Conservation (phyloP, 2,888 invertebrate species). For the Leucozona laternaria region DNA sequence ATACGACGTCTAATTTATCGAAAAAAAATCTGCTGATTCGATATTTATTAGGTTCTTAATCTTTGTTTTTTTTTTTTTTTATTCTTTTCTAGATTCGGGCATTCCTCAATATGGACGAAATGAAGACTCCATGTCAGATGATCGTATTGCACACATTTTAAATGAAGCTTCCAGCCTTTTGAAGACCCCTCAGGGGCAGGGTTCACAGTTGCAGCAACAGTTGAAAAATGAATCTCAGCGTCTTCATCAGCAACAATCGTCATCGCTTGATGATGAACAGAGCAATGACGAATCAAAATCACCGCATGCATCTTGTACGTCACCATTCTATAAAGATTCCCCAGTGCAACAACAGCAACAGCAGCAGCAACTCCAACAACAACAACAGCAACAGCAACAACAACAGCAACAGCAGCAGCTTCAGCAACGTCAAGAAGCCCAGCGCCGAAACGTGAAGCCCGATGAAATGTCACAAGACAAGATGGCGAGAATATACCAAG, state of each 20-base stretch:
- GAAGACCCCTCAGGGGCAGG: conserved; percentile 85
- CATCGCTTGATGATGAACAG: conserved; percentile 86
- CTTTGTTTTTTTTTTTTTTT: neutral
- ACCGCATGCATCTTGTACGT: conserved; percentile 90
- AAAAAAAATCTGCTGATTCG: conserved; percentile 40
- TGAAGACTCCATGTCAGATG: conserved; percentile 93
- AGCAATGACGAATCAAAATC: conserved; percentile 93
- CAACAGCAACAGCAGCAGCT: conserved; percentile 76
- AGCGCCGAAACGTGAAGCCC: conserved; percentile 83
- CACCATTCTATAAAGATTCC: conserved; percentile 91
- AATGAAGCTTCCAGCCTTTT: conserved; percentile 96
- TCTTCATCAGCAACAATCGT: conserved; percentile 87
- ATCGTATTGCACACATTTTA: conserved; percentile 96
- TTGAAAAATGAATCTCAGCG: conserved; percentile 84
- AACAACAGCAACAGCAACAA: conserved; percentile 84
- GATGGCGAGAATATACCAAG: conserved; percentile 96
- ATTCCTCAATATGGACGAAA: conserved; percentile 91
- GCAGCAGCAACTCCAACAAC: conserved; percentile 82
- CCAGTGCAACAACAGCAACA: conserved; percentile 84
- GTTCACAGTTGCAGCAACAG: conserved; percentile 81
- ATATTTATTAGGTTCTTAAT: conserved; percentile 50
- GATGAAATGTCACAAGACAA: conserved; percentile 98
- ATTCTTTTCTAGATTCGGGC: conserved; percentile 86
- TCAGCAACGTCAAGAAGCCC: conserved; percentile 85
- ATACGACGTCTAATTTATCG: neutral